Conservation (phyloP, 2,113 vertebrate species). For the Hippocampus abdominalis region DNA sequence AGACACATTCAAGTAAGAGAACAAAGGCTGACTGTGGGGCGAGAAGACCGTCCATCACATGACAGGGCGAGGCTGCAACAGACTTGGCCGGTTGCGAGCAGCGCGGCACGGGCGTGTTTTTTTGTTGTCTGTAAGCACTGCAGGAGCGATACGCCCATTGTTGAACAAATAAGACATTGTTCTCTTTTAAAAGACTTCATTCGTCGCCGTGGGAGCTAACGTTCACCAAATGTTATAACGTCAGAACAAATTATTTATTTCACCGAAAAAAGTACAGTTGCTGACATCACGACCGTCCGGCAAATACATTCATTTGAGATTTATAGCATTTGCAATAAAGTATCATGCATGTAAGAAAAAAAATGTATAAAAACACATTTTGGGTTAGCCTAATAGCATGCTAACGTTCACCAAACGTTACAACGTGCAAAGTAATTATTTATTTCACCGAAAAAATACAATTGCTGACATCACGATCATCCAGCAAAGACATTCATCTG, state of each 20-base stretch:
- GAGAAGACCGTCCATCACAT: not conserved
- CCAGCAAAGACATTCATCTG: no score
- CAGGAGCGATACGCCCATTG: not conserved
- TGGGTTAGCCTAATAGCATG: not conserved
- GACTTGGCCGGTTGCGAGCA: constrained; percentile 18
- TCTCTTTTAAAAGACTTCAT: not conserved
- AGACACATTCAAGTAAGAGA: not conserved
- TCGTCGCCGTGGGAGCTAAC: not conserved
- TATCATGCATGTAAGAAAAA: no score
- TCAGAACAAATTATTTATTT: not conserved
- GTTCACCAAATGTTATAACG: not conserved
- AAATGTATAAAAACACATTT: no score
- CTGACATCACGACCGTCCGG: no score
- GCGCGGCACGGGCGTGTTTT: constrained; percentile 11
- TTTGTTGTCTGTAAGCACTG: not conserved
- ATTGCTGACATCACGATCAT: no score
- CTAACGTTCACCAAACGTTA: not conserved
- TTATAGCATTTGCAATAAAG: no score
- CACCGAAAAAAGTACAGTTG: no score
- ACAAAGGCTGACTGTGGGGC: not conserved
- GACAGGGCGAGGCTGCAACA: constrained; percentile 5
- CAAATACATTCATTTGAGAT: no score
- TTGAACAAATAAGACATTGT: not conserved
- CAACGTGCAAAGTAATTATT: not conserved
- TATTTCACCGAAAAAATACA: no score